phyloP scores from a whole-genome alignment of 2,113 vertebrate genomes.

The Actenoides lindsayi region DNA sequence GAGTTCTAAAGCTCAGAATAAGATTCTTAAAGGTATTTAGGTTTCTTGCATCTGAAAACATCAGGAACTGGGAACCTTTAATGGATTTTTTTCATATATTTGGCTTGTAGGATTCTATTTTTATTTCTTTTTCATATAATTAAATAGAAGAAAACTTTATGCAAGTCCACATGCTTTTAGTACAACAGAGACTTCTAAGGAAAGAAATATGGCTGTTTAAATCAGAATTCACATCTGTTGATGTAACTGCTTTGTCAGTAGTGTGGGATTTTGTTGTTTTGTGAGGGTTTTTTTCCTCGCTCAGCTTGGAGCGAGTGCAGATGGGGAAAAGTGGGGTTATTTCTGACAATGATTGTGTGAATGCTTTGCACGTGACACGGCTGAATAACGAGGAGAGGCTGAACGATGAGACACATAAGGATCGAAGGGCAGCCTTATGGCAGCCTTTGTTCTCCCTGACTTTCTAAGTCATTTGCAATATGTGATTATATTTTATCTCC shows the following conservation, averaged over 20 bases:
- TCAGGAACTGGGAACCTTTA: accelerated
- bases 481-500: background rate
- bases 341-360: background rate
- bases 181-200: background rate
- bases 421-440: background rate
- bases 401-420: accelerated
- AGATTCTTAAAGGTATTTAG: background rate
- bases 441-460: background rate
- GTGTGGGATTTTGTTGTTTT: background rate
- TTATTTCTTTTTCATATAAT: background rate
- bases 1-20: background rate
- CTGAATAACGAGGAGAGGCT: background rate
- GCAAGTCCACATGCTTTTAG: background rate
- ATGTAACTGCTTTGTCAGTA: background rate
- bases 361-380: background rate
- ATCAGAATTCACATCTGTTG: background rate
- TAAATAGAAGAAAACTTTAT: background rate
- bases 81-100: background rate
- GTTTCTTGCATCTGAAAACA: background rate
- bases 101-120: background rate
- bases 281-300: background rate
- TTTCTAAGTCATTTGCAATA: background rate
- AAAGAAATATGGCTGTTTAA: background rate
- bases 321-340: background rate
- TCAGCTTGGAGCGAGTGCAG: background rate